Evolutionary conservation across 2,888 invertebrate genomes (phyloP).

Genomic region (Podabrus alpinus): DNA sequence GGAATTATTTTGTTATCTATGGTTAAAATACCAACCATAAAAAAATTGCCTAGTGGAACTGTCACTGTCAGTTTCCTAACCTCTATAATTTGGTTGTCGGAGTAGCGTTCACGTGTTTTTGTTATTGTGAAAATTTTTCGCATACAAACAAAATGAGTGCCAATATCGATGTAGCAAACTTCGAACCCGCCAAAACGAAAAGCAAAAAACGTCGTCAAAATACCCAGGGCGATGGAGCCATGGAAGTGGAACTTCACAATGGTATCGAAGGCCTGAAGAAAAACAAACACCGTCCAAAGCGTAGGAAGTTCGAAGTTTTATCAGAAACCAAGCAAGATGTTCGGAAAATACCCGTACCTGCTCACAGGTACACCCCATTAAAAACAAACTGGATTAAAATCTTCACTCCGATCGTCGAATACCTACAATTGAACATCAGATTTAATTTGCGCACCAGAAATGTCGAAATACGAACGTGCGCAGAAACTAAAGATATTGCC

Average conservation of each 20-base stretch:
- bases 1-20: too few relatives aligned
- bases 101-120: not conserved
- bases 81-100: not conserved
- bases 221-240: conserved; percentile 60
- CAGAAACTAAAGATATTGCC: conserved; percentile 81
- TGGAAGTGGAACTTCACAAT: conserved; percentile 71
- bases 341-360: conserved; percentile 85
- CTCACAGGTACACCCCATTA: conserved; percentile 90
- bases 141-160: conserved; percentile 9
- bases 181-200: conserved; percentile 58
- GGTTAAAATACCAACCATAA: not conserved
- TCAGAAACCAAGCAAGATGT: conserved; percentile 64
- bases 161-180: conserved; percentile 61
- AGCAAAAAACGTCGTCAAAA: conserved; percentile 60
- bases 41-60: not conserved
- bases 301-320: conserved; percentile 32
- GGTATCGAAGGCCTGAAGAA: conserved; percentile 63
- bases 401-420: conserved; percentile 94
- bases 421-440: conserved; percentile 89
- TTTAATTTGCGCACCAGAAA: conserved; percentile 91
- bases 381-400: conserved; percentile 98
- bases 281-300: conserved; percentile 45
- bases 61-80: not conserved
- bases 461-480: conserved; percentile 78
- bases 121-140: not conserved